Evolutionary conservation across 2,888 invertebrate genomes (phyloP).

Genomic region (Drosophila monieri): DNA sequence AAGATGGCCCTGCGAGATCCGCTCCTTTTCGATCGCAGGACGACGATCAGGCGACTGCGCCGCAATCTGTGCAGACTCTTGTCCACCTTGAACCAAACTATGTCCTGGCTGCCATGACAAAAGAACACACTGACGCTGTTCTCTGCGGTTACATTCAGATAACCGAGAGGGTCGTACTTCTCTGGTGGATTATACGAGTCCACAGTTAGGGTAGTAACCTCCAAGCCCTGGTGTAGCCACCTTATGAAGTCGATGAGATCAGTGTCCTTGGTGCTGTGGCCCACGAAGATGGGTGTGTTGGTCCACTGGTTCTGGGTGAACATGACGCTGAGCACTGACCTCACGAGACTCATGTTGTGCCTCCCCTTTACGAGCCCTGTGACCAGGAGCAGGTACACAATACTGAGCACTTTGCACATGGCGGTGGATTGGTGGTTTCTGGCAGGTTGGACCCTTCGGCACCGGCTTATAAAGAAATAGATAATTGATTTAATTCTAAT

Average conservation of each 20-base stretch:
- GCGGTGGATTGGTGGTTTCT: slow-evolving; percentile 1
- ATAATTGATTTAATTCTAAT: slow-evolving; percentile 29
- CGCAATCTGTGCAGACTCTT: slow-evolving; percentile 6
- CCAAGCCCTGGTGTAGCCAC: slow-evolving; percentile 15
- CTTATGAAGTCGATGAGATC: slow-evolving; percentile 4
- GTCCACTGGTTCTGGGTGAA: slow-evolving; percentile 4
- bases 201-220: slow-evolving; percentile 40
- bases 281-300: slow-evolving; percentile 25
- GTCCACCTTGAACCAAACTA: slow-evolving; percentile 6
- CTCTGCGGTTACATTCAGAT: slow-evolving; percentile 1
- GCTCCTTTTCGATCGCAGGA: slow-evolving; percentile 10
- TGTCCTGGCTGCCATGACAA: slow-evolving; percentile 22
- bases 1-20: slow-evolving; percentile 18
- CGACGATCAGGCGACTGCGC: slow-evolving; percentile 16
- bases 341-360: slow-evolving; percentile 15
- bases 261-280: neutral
- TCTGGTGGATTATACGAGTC: neutral
- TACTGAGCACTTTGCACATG: slow-evolving; percentile 5
- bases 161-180: neutral
- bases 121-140: slow-evolving; percentile 20
- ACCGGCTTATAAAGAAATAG: slow-evolving; percentile 11
- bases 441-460: neutral
- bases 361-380: neutral
- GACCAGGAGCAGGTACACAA: neutral
- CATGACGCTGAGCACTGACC: neutral